Evolutionary conservation across 2,797 vertebrate genomes (phyloP).

Genomic region (Brachyrhaphis roseni): DNA sequence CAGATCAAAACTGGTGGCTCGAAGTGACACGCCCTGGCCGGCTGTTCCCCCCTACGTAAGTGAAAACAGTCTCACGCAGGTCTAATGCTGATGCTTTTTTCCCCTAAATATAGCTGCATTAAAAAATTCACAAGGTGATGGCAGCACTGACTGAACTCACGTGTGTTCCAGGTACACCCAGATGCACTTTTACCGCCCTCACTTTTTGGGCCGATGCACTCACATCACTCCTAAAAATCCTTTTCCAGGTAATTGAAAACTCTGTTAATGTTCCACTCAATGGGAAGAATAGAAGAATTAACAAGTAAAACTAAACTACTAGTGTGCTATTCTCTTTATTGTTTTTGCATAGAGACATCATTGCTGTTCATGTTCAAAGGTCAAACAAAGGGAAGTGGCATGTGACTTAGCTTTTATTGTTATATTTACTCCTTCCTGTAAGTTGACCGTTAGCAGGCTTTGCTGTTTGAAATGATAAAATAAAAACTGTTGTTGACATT

Average conservation of each 20-base stretch:
- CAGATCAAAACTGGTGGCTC: constrained; percentile 73
- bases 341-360: neutral
- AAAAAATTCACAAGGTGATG: constrained; percentile 5
- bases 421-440: neutral
- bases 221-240: constrained; percentile 39
- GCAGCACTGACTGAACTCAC: constrained; percentile 12
- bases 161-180: constrained; percentile 53
- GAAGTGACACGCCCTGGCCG: constrained; percentile 48
- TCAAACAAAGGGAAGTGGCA: neutral
- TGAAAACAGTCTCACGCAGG: neutral
- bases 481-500: neutral
- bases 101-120: neutral
- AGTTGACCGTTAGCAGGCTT: neutral
- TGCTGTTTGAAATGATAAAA: neutral
- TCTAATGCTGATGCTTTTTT: neutral
- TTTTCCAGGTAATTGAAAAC: constrained; percentile 60
- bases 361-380: neutral
- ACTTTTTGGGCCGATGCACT: constrained; percentile 69
- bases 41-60: constrained; percentile 70
- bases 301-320: neutral
- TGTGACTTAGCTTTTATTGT: neutral
- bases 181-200: constrained; percentile 42
- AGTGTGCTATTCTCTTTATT: neutral
- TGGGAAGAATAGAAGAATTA: neutral
- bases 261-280: neutral